Base-by-base conservation (phyloP, 2,113 vertebrate species). In the Pavo muticus region DNA sequence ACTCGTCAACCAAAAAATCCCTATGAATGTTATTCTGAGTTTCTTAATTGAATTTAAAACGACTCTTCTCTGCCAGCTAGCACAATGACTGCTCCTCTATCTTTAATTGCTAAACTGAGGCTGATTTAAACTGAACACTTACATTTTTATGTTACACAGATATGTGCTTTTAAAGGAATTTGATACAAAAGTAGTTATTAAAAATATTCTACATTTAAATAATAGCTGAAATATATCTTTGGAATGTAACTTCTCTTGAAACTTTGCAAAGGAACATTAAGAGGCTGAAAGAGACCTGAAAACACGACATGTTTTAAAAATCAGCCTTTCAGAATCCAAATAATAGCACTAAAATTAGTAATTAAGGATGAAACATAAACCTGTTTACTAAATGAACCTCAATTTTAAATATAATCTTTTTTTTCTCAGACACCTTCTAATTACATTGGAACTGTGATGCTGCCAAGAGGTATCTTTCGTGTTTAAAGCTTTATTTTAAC, bases 341-440 rank as follows among this genome's bases (percentile, higher is more conserved):
- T 75, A 91, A 80, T 27, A 65, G 39, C 29, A 57, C 27, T 59
- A 50, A 82, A 91, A 37, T 69, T 64, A 94, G 79, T 72, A 21
- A 35, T n/a, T 81, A 79, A 37, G 14, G 14, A 81, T 18, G n/a
- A 91, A 82, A 83, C 89, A 83, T 18, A 83, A 84, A 67, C 24
- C 24, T 77, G 18, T 72, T 80, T 85, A 59, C 18, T 61, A 32
- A 91, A 94, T 59, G 13, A 14, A 86, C 61, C 17, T 64, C 4
- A 76, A 40, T 91, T 82, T 84, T 50, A 88, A 90, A 27, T 85
- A 93, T 35, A 6, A 17, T 35, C 40, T 84, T 82, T 87, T 87
- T 80, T 87, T 82, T 95, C 87, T 93, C 59, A 45, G 71, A 80
- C 61, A 73, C 40, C 20, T 40, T 92, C 65, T 94, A 93, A 91